phyloP scores from a whole-genome alignment of 2,113 vertebrate genomes.

The Pterocles gutturalis region DNA sequence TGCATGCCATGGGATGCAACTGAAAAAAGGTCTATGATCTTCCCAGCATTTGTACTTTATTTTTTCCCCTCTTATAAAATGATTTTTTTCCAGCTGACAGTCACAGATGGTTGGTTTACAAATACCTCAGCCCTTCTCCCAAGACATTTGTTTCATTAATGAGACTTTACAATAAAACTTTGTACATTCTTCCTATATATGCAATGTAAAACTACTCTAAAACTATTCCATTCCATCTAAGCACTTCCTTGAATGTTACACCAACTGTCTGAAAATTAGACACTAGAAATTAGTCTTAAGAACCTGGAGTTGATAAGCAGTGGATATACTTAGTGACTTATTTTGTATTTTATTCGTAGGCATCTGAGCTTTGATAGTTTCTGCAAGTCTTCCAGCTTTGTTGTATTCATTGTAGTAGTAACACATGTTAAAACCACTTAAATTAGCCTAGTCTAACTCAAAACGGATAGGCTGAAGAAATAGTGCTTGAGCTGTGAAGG shows the following conservation, averaged over 20 bases:
- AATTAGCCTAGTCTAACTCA: not conserved
- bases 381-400: not conserved
- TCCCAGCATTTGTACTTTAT: not conserved
- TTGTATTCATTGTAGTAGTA: not conserved
- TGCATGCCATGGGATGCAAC: not conserved
- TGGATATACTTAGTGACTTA: not conserved
- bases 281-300: not conserved
- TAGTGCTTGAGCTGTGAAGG: not conserved
- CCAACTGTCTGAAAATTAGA: not conserved
- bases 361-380: not conserved
- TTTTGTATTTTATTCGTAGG: not conserved
- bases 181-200: not conserved
- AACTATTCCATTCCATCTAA: not conserved
- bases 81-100: not conserved
- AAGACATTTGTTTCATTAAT: not conserved
- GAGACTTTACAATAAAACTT: not conserved
- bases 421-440: not conserved
- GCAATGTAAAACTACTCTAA: not conserved
- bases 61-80: not conserved
- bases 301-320: not conserved
- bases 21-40: not conserved
- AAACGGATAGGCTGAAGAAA: not conserved
- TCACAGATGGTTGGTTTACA: not conserved
- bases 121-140: not conserved
- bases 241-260: not conserved